These are phyloP conservation scores for Aphaenogaster ashmeadi DNA, from an alignment of 1,140 invertebrate species.

Conservation along the genomic window DNA sequence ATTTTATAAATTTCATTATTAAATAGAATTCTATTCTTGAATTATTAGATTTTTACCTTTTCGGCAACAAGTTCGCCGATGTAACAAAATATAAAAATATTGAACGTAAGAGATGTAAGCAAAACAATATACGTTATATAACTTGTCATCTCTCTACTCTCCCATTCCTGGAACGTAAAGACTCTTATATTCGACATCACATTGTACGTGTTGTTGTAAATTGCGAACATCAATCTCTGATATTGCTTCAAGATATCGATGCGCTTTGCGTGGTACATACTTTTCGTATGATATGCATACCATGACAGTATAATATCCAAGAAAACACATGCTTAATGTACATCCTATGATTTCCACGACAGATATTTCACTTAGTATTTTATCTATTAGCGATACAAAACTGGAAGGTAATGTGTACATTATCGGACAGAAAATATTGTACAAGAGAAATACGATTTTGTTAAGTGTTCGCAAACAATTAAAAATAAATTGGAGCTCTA, in stretches of 20 bases:
- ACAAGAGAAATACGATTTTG: not conserved
- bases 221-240: not conserved
- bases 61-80: conserved; percentile 75
- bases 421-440: not conserved
- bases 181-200: not conserved
- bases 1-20: conserved; percentile 7
- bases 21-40: no score
- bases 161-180: conserved; percentile 72
- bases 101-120: conserved; percentile 72
- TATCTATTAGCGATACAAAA: conserved; percentile 58
- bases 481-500: not conserved
- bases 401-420: conserved; percentile 39
- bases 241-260: not conserved
- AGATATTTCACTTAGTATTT: conserved; percentile 69
- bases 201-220: not conserved
- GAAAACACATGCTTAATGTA: conserved; percentile 66
- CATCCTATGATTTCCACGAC: conserved; percentile 73
- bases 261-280: conserved; percentile 34
- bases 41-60: conserved; percentile 60
- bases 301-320: conserved; percentile 69
- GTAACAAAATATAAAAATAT: conserved; percentile 79
- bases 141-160: conserved; percentile 51
- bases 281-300: conserved; percentile 59
- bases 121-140: conserved; percentile 67
- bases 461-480: not conserved